Conservation (phyloP, 2,113 vertebrate genomes). For the Ailuropoda melanoleuca region DNA sequence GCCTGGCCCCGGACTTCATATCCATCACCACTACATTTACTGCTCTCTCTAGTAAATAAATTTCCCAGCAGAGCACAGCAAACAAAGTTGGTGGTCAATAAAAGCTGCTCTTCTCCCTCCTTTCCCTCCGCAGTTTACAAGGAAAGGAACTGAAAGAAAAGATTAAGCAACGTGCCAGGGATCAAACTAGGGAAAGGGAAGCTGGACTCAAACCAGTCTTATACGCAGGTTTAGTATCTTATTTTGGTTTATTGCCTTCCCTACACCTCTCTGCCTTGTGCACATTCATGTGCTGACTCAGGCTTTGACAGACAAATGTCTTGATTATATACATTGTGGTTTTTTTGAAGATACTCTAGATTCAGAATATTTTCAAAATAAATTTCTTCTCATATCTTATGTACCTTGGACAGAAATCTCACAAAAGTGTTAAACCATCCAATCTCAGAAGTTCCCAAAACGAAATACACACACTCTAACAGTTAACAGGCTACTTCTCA, state of each 20-base stretch:
- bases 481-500: neutral
- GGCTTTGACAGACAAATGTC: neutral
- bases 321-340: neutral
- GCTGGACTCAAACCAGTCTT: neutral
- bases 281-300: neutral
- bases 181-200: neutral
- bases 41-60: neutral
- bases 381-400: neutral
- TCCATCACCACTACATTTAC: neutral
- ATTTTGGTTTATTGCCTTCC: neutral
- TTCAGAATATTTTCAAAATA: constrained; percentile 35
- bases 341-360: neutral
- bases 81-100: neutral
- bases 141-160: neutral
- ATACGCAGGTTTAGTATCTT: neutral
- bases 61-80: neutral
- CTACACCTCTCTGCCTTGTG: neutral
- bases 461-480: neutral
- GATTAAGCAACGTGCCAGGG: neutral
- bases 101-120: neutral
- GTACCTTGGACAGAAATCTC: neutral
- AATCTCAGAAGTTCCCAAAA: neutral
- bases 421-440: neutral
- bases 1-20: neutral
- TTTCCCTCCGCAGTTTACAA: neutral